Conservation (phyloP, 1,140 invertebrate species). For the Papilio polytes region DNA sequence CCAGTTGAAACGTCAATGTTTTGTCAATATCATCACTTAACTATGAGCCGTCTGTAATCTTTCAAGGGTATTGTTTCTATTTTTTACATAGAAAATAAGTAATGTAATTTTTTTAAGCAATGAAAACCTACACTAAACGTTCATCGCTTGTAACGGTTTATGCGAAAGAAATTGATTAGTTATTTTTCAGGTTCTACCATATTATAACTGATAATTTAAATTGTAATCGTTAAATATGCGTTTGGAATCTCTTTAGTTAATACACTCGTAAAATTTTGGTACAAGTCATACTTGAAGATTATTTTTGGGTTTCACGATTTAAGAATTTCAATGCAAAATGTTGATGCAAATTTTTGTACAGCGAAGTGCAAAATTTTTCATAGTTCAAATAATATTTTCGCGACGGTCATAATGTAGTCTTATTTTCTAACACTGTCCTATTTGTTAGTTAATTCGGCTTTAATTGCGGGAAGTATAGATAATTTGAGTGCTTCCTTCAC, state of each 20-base stretch:
- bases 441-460: constrained; percentile 22
- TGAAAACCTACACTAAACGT: no score
- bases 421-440: constrained; percentile 26
- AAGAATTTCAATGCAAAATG: not conserved
- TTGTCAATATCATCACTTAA: not conserved
- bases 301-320: not conserved
- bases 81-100: no score
- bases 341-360: not conserved
- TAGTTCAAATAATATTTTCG: constrained; percentile 22
- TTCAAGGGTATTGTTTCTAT: no score
- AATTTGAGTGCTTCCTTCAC: constrained; percentile 25
- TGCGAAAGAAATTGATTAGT: no score
- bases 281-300: not conserved
- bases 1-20: not conserved
- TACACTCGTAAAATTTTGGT: not conserved
- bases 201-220: not conserved
- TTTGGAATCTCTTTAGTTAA: not conserved
- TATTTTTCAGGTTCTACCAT: no score
- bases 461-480: constrained; percentile 27
- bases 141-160: no score
- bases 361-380: not conserved
- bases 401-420: not conserved
- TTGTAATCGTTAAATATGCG: not conserved
- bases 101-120: no score
- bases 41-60: no score